Percentiles rank a stretch among this genome's conserved stretches.
phyloP scores from a whole-genome alignment of 2,888 invertebrate species.

The Polylopha cassiicola region DNA sequence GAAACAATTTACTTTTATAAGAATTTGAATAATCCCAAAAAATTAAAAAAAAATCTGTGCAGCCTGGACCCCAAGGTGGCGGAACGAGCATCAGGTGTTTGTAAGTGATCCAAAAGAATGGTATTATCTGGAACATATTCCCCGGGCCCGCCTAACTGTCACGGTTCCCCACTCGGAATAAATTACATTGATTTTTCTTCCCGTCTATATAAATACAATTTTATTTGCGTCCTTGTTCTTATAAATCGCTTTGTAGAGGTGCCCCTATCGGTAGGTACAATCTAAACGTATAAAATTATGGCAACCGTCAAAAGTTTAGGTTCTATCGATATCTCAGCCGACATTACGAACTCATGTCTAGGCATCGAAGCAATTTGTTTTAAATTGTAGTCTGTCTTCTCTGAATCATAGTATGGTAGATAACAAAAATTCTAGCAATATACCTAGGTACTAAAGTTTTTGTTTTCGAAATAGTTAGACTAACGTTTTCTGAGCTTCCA shows the following conservation, averaged over 20 bases:
- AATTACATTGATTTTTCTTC: slow-evolving; percentile 44
- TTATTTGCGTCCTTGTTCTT: slow-evolving; percentile 10
- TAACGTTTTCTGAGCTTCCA: too few species aligned
- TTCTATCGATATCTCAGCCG: not conserved
- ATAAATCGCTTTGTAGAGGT: slow-evolving; percentile 13
- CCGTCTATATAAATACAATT: slow-evolving; percentile 13
- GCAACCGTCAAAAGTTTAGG: slow-evolving; percentile 8
- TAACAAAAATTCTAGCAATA: too few species aligned
- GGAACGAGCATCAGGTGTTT: slow-evolving; percentile 67
- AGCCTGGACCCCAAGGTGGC: slow-evolving; percentile 42
- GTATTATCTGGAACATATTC: slow-evolving; percentile 69
- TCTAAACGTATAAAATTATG: slow-evolving; percentile 3
- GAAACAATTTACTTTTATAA: slow-evolving; percentile 11
- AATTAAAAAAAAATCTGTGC: slow-evolving; percentile 40
- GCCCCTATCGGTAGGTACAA: too few species aligned
- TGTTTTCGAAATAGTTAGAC: too few species aligned
- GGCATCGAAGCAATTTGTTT: not conserved
- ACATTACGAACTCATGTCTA: slow-evolving; percentile 2
- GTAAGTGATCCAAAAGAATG: slow-evolving; percentile 62
- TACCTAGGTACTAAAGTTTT: too few species aligned
- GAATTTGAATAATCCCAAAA: slow-evolving; percentile 34
- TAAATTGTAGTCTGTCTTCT: too few species aligned
- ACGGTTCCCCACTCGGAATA: slow-evolving; percentile 59
- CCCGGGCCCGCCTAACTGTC: slow-evolving; percentile 47
- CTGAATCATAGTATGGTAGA: too few species aligned